Conservation (phyloP, 2,797 vertebrate genomes). For the Sebastes elongatus region DNA sequence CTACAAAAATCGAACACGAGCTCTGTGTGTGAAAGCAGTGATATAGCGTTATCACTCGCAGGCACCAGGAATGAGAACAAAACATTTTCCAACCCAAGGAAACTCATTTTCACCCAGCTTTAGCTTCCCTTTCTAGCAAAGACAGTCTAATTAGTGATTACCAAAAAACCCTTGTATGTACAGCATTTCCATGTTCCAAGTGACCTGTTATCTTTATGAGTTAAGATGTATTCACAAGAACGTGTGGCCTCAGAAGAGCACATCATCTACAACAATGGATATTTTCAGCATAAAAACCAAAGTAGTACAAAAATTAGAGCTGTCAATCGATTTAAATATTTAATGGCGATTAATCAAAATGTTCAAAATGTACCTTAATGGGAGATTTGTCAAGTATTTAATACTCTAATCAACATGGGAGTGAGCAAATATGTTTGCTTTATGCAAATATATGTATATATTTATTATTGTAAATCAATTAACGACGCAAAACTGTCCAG, state of each 20-base stretch:
- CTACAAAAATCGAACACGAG: constrained; percentile 15
- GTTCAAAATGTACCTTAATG: too few species aligned
- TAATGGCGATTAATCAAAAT: too few species aligned
- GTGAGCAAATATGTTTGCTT: too few species aligned
- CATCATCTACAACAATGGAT: not conserved
- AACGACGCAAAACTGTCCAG: too few species aligned
- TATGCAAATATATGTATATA: too few species aligned
- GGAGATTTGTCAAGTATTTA: too few species aligned
- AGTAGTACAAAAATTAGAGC: too few species aligned
- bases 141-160: not conserved
- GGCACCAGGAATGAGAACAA: not conserved
- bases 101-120: not conserved
- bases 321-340: too few species aligned
- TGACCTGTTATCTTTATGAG: not conserved
- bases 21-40: constrained; percentile 1
- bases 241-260: not conserved
- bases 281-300: not conserved
- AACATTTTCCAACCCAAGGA: not conserved
- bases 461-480: too few species aligned
- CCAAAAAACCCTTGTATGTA: not conserved
- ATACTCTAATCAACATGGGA: too few species aligned
- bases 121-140: not conserved
- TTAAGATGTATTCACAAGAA: not conserved
- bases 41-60: not conserved
- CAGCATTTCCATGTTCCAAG: not conserved